phyloP scores from a whole-genome alignment of 2,113 vertebrate species.

The Brachypteracias leptosomus region DNA sequence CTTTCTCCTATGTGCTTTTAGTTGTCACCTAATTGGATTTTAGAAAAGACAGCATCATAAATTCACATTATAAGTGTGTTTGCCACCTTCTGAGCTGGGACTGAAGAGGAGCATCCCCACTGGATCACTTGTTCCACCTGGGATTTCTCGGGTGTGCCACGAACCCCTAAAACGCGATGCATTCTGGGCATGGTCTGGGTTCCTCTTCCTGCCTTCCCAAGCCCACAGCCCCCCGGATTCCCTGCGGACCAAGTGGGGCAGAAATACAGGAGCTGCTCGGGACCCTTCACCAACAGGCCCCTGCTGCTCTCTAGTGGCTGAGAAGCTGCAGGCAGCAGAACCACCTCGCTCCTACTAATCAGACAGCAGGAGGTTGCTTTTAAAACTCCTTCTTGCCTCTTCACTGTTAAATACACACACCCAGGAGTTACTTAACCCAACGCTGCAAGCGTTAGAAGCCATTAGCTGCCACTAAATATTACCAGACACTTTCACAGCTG shows the following conservation, averaged over 20 bases:
- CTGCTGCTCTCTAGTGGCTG: constrained; percentile 13
- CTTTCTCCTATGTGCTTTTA: not conserved
- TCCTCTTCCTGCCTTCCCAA: not conserved
- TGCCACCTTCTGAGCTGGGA: not conserved
- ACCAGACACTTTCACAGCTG: not conserved
- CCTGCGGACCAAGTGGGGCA: not conserved
- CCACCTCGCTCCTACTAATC: not conserved
- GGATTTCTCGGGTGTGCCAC: fast-evolving
- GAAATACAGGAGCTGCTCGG: too few species aligned
- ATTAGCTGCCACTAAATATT: fast-evolving
- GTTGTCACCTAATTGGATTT: not conserved
- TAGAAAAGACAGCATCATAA: not conserved
- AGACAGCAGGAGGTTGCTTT: fast-evolving
- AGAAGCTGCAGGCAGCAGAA: not conserved
- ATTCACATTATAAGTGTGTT: not conserved
- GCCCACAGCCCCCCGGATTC: not conserved
- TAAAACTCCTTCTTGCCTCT: not conserved
- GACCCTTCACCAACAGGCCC: not conserved
- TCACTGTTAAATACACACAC: too few species aligned
- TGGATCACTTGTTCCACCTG: not conserved
- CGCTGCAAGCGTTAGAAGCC: too few species aligned
- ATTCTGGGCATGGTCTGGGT: not conserved
- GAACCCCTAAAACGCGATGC: not conserved
- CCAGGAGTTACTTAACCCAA: not conserved
- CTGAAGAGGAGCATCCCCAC: fast-evolving